Evolutionary conservation across 2,888 invertebrate genomes (phyloP).

Genomic region (Yponomeuta sedellus): DNA sequence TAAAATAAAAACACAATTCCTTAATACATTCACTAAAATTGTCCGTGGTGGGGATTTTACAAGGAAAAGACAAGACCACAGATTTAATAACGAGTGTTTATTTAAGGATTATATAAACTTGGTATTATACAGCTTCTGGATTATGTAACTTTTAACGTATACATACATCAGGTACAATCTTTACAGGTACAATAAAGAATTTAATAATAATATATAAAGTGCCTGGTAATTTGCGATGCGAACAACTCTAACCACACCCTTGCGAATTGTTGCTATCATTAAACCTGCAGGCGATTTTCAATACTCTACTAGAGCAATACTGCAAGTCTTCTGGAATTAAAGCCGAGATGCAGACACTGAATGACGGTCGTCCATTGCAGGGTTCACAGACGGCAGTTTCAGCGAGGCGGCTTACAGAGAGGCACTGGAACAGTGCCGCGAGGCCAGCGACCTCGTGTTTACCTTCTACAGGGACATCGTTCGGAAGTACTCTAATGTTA

Average conservation of each 20-base stretch:
- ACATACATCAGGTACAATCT: too few relatives aligned
- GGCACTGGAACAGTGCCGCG: slow-evolving; percentile 79
- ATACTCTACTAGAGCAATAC: too few relatives aligned
- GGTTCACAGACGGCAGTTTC: slow-evolving; percentile 83
- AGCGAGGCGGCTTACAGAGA: slow-evolving; percentile 80
- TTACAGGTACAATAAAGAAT: too few relatives aligned
- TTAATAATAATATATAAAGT: not conserved
- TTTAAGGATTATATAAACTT: too few relatives aligned
- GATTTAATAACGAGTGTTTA: too few relatives aligned
- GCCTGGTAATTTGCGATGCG: not conserved
- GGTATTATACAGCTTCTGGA: too few relatives aligned
- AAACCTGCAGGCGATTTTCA: not conserved
- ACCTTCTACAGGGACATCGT: slow-evolving; percentile 82
- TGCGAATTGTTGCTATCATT: not conserved
- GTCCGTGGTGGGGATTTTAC: too few relatives aligned
- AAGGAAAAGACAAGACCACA: too few relatives aligned
- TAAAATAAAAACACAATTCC: too few relatives aligned
- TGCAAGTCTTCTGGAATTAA: not conserved
- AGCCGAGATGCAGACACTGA: not conserved
- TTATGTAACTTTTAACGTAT: too few relatives aligned
- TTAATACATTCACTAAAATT: too few relatives aligned
- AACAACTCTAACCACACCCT: not conserved
- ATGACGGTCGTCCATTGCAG: slow-evolving; percentile 51
- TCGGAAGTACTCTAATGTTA: slow-evolving; percentile 69
- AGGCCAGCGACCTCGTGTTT: slow-evolving; percentile 82